These are phyloP conservation scores for Pecten maximus DNA, from an alignment of 2,888 invertebrate species.

Conservation along the genomic window DNA sequence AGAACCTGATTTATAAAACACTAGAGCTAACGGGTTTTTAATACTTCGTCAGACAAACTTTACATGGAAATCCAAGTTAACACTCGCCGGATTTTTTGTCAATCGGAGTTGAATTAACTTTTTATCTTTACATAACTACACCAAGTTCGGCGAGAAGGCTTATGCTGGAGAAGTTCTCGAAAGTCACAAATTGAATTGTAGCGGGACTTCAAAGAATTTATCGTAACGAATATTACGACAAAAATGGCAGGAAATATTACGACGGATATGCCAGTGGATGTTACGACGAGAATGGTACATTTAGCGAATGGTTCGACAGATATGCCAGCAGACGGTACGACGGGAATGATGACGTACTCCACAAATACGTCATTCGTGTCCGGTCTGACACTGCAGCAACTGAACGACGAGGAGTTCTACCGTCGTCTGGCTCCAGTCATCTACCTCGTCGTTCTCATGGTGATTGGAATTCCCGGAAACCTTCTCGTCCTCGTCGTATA, in stretches of 20 bases:
- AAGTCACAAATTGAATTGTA: too few relatives aligned
- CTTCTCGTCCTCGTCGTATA: constrained; percentile 48
- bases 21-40: too few relatives aligned
- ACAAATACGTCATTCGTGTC: neutral
- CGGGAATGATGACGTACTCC: neutral
- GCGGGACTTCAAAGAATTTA: too few relatives aligned
- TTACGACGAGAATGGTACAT: neutral
- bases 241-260: neutral
- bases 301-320: neutral
- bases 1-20: too few relatives aligned
- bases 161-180: too few relatives aligned
- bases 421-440: constrained; percentile 50
- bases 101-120: too few relatives aligned
- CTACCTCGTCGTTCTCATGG: constrained; percentile 48
- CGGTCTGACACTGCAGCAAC: constrained; percentile 47
- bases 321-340: neutral
- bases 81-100: too few relatives aligned
- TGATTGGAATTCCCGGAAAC: constrained; percentile 53
- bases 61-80: too few relatives aligned
- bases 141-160: too few relatives aligned
- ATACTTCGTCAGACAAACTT: too few relatives aligned
- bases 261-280: neutral
- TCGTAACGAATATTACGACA: neutral
- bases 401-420: constrained; percentile 50
- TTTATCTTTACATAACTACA: too few relatives aligned